phyloP scores from a whole-genome alignment of 1,140 invertebrate genomes.

The Solenopsis invicta region DNA sequence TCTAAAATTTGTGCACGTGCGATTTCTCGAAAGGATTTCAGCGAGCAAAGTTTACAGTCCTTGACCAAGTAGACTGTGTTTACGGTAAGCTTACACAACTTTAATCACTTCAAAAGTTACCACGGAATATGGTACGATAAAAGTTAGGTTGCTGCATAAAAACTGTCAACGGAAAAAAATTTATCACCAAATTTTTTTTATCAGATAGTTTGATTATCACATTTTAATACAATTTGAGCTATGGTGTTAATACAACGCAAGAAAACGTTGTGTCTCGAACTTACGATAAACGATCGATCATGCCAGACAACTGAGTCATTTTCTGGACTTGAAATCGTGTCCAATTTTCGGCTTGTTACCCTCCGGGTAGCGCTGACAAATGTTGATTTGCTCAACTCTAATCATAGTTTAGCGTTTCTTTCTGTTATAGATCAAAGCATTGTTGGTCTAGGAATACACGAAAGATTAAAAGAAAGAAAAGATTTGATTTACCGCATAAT shows the following conservation, averaged over 20 bases:
- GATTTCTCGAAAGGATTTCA: background rate
- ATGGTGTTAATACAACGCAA: background rate
- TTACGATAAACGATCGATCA: background rate
- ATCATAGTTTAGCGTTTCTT: background rate
- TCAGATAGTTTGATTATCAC: background rate
- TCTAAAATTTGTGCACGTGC: background rate
- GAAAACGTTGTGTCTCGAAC: background rate
- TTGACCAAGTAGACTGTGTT: background rate
- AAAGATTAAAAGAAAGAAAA: background rate
- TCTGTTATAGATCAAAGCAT: background rate
- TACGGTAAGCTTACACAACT: slow-evolving; percentile 2
- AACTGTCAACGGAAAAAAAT: background rate
- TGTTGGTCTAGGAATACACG: background rate
- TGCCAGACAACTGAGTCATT: background rate
- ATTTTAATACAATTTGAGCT: background rate
- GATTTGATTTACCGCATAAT: background rate
- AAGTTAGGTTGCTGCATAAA: slow-evolving; percentile 13
- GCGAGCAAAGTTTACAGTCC: slow-evolving; percentile 37
- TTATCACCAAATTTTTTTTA: background rate
- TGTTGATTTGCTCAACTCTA: background rate
- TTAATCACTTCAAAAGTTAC: background rate
- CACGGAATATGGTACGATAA: background rate
- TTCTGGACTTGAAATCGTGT: background rate
- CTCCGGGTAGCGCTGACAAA: background rate
- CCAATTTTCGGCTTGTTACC: slow-evolving; percentile 8